phyloP scores from a whole-genome alignment of 2,888 invertebrate species.

The Lagria hirta region DNA sequence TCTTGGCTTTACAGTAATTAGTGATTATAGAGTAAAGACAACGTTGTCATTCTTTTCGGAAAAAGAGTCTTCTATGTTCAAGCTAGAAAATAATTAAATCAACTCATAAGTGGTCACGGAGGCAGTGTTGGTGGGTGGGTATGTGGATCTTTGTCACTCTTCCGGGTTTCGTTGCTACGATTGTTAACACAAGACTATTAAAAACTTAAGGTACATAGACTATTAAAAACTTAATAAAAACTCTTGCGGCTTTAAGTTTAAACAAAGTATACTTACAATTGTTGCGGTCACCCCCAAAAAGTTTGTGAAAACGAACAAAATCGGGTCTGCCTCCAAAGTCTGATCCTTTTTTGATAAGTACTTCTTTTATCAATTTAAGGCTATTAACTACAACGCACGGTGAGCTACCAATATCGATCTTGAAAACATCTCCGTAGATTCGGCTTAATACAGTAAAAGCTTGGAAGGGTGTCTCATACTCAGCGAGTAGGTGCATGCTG shows the following conservation, averaged over 20 bases:
- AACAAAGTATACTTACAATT: conserved; percentile 74
- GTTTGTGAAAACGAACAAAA: conserved; percentile 75
- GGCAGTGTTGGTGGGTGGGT: conserved; percentile 32
- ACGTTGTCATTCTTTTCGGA: conserved; percentile 17
- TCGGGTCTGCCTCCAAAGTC: conserved; percentile 83
- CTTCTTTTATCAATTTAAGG: conserved; percentile 70
- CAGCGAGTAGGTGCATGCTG: conserved; percentile 67
- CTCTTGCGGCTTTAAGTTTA: not conserved
- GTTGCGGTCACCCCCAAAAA: conserved; percentile 82
- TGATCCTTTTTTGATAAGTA: conserved; percentile 76
- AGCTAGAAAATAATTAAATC: conserved; percentile 29
- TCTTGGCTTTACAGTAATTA: conserved; percentile 38
- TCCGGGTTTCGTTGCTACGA: conserved; percentile 28
- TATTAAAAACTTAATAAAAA: no score
- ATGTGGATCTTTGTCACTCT: conserved; percentile 24
- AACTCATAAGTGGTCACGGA: conserved; percentile 34
- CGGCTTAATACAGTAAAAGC: conserved; percentile 70
- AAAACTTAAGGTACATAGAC: no score
- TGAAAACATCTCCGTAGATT: conserved; percentile 72
- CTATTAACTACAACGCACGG: conserved; percentile 76
- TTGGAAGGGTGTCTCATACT: conserved; percentile 68
- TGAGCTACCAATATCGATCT: conserved; percentile 66
- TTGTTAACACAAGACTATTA: no score
- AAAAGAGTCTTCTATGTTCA: conserved; percentile 30
- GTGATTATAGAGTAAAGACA: conserved; percentile 29